Percentiles rank a stretch among this genome's conserved stretches.
Evolutionary conservation across 64 coral and sea anemone species (phyloP).

Genomic region (Astreopora myriophthalma): DNA sequence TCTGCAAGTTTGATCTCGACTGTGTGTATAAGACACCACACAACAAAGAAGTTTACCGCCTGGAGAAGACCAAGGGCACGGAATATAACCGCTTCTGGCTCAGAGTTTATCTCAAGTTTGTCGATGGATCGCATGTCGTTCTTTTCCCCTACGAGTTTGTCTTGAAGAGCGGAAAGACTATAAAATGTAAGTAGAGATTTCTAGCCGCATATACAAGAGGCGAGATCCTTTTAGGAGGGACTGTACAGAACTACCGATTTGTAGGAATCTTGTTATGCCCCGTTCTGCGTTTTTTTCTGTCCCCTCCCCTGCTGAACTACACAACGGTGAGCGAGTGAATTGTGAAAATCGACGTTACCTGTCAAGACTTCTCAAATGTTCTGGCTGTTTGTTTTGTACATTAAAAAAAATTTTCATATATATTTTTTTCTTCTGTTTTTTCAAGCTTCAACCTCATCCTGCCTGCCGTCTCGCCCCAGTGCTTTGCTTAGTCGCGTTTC

Average conservation of each 20-base stretch:
- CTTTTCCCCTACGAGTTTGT: conserved; percentile 85
- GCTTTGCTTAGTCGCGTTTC: not conserved
- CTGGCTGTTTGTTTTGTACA: not conserved
- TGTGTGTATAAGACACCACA: conserved; percentile 68
- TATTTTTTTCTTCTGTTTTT: not conserved
- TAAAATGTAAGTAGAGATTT: not conserved
- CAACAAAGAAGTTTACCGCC: conserved; percentile 73
- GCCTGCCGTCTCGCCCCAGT: not conserved
- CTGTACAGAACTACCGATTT: no score
- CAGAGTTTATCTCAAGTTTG: conserved; percentile 31
- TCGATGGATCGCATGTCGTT: conserved; percentile 15
- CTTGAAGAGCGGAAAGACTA: conserved; percentile 66
- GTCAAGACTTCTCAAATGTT: not conserved
- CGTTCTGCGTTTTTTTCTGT: no score
- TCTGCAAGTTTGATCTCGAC: conserved; percentile 75
- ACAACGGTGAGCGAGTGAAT: no score
- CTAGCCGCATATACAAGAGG: no score
- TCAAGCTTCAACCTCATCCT: not conserved
- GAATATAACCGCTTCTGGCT: conserved; percentile 80
- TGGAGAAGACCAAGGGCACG: conserved; percentile 73
- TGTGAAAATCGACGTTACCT: no score
- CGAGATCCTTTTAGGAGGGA: no score
- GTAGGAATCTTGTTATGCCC: no score
- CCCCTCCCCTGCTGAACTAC: no score
- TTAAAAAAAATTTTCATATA: no score